Base-by-base conservation (phyloP, 1,140 invertebrate species). In the Hyphantria cunea region DNA sequence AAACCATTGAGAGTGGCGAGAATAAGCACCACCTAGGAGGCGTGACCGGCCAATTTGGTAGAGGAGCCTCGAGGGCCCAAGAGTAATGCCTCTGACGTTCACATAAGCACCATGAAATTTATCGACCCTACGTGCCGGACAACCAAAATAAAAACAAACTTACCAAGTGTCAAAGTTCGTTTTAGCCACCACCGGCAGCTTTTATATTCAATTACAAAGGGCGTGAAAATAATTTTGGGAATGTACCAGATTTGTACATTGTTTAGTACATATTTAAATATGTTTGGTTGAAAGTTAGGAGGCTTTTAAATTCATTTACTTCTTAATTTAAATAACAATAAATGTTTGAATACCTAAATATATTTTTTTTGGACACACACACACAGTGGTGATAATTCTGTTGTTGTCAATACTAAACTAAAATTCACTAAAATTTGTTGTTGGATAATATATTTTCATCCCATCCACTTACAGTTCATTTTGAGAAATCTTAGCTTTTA, bases 91-190 rank as follows among this genome's bases (percentile, higher is more conserved):
- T 70, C 72, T 84, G 83, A 84, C 85, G 80, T 72, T 75, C 75
- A 74, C 70, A 74, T 73, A 74, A 87, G 84, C 72, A 82, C 81
- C 78, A 73, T 80, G 74, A 81, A 88, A 88, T 88, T 86, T 88
- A 88, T 86, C 78, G 83, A 82, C 70, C 79, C 72, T 74, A 79
- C 82, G 82, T 77, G 82, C 77, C 62, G 70, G 70, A 79, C 79
- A 76, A 77, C 71, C 77, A 78, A 86, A 85, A 83, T 86, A 87
- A 85, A 87, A 84, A 84, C 74, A 81, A 60, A 70, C 69, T 63
- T 69, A 62, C 55, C 51, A 76, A 82, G 76, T 86, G 83, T 84
- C 80, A 82, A 84, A 82, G 68, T 81, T 74, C 75, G 76, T 82
- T 80, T 60, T 51, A 25, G 17, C 37, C 39, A 34, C 48, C 17